phyloP scores from a whole-genome alignment of 2,888 invertebrate genomes.

The Aquatica leii region DNA sequence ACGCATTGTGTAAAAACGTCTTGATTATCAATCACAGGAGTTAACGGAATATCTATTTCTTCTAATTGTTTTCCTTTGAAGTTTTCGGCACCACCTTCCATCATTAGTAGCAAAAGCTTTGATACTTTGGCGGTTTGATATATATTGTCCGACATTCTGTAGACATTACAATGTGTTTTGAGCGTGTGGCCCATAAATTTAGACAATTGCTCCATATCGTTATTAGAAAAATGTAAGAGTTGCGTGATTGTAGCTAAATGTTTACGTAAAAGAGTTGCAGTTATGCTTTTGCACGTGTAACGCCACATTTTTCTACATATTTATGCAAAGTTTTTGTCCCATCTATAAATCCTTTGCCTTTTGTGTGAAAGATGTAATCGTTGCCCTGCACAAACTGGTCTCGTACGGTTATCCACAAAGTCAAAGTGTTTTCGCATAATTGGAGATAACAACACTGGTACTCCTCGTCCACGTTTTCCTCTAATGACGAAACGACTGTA shows the following conservation, averaged over 20 bases:
- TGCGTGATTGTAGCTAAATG: constrained; percentile 40
- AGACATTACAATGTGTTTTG: constrained; percentile 6
- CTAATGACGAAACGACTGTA: constrained; percentile 29
- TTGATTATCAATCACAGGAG: not conserved
- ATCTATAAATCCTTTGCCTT: constrained; percentile 31
- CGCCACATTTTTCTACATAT: constrained; percentile 33
- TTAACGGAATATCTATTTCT: not conserved
- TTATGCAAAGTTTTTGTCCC: constrained; percentile 39
- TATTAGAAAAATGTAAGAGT: too few relatives aligned
- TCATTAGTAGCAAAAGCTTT: constrained; percentile 20
- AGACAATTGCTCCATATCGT: too few relatives aligned
- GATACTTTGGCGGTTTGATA: constrained; percentile 13
- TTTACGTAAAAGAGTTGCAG: constrained; percentile 37
- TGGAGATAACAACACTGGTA: constrained; percentile 34
- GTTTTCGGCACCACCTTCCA: constrained; percentile 15
- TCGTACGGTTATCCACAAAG: constrained; percentile 23
- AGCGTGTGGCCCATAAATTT: constrained; percentile 18
- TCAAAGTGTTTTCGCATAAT: constrained; percentile 37
- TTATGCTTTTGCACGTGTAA: constrained; percentile 22
- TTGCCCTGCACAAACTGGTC: constrained; percentile 29
- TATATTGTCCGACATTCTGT: too few relatives aligned
- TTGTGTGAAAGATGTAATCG: constrained; percentile 30
- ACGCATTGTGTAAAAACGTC: not conserved
- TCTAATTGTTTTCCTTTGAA: constrained; percentile 19
- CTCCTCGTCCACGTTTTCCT: constrained; percentile 33